Conservation (phyloP, 2,888 invertebrate species). For the Lasioglossum villosulum region DNA sequence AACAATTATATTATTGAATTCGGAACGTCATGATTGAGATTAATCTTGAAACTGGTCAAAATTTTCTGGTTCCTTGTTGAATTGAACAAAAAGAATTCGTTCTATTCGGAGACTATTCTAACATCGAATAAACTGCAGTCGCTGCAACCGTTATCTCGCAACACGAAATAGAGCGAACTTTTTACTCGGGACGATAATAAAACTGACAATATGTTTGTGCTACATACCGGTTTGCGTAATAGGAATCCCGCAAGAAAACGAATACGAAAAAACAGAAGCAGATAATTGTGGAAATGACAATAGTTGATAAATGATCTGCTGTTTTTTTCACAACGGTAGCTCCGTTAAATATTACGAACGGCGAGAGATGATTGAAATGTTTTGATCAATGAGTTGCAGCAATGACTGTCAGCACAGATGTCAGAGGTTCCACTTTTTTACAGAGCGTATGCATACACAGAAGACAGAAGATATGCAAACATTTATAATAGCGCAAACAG, state of each 20-base stretch:
- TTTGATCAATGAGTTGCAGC: background rate
- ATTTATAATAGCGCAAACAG: background rate
- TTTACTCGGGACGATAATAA: background rate
- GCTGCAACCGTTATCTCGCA: background rate
- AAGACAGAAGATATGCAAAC: background rate
- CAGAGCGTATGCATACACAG: background rate
- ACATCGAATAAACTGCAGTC: background rate
- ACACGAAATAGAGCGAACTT: background rate
- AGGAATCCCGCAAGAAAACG: background rate
- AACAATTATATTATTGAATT: background rate
- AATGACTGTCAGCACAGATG: background rate
- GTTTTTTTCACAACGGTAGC: background rate
- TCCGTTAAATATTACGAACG: background rate
- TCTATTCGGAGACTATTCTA: background rate
- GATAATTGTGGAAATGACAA: background rate
- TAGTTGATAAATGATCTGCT: background rate
- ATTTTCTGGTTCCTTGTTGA: background rate
- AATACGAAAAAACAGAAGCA: background rate
- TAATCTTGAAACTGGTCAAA: background rate
- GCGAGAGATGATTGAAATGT: background rate
- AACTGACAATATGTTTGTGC: background rate
- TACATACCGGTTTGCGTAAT: background rate
- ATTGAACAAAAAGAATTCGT: background rate
- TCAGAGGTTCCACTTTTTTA: background rate
- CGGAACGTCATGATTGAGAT: background rate